phyloP scores from a whole-genome alignment of 2,113 vertebrate species.

The Coturnix japonica region DNA sequence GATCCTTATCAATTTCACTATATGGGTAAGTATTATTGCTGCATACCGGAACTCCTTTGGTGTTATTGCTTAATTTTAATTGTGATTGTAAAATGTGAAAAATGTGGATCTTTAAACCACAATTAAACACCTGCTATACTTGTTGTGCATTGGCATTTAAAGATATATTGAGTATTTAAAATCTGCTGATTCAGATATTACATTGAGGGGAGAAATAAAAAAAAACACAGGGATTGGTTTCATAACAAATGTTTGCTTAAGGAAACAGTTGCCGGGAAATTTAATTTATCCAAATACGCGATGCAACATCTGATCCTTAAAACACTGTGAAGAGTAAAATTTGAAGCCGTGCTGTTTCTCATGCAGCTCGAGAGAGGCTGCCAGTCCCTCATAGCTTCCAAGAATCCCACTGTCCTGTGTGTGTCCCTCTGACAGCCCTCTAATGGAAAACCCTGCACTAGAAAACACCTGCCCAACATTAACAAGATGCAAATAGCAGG shows the following conservation, averaged over 20 bases:
- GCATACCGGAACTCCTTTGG: conserved; percentile 86
- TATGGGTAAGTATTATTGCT: conserved; percentile 86
- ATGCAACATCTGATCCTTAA: conserved; percentile 57
- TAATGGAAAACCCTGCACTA: conserved; percentile 76
- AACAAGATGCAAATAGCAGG: conserved; percentile 77
- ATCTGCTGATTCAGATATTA: conserved; percentile 88
- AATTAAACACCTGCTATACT: conserved; percentile 91
- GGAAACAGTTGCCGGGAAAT: conserved; percentile 73
- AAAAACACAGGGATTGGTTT: conserved; percentile 52
- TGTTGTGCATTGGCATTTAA: conserved; percentile 86
- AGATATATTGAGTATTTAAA: conserved; percentile 87
- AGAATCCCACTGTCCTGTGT: conserved; percentile 72
- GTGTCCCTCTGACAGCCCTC: conserved; percentile 78
- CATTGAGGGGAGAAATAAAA: conserved; percentile 60
- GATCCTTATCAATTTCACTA: conserved; percentile 90
- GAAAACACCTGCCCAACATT: conserved; percentile 81
- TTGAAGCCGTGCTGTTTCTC: conserved; percentile 10
- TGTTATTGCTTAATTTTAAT: conserved; percentile 92
- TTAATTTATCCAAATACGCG: conserved; percentile 68
- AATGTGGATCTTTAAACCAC: conserved; percentile 88
- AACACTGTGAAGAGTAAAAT: conserved; percentile 51
- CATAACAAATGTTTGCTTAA: conserved; percentile 72
- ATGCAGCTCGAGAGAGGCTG: conserved; percentile 49
- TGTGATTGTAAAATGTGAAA: conserved; percentile 89
- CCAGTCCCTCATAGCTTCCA: conserved; percentile 65